These are phyloP conservation scores for Synanthedon formicaeformis DNA, from an alignment of 2,888 invertebrate species.

Conservation along the genomic window DNA sequence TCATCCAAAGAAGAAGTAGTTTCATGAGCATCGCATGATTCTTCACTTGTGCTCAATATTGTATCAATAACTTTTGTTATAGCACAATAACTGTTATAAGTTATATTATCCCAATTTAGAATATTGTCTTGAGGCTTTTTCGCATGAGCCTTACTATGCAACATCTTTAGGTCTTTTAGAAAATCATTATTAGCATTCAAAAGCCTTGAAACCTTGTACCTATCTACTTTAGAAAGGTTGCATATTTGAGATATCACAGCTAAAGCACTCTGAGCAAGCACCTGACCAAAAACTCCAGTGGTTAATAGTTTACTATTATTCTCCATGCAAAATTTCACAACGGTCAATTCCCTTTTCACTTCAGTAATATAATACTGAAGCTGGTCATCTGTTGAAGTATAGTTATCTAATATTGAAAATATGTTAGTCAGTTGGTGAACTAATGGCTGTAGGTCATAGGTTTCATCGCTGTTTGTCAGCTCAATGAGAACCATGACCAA, in stretches of 20 bases:
- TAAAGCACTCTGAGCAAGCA: constrained; percentile 55
- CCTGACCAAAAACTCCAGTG: constrained; percentile 60
- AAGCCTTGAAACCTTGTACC: constrained; percentile 61
- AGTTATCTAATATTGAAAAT: constrained; percentile 60
- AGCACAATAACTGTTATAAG: constrained; percentile 64
- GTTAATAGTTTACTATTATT: constrained; percentile 63
- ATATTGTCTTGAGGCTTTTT: constrained; percentile 18
- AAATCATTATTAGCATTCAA: constrained; percentile 57
- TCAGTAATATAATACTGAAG: constrained; percentile 61
- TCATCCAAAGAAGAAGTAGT: constrained; percentile 54
- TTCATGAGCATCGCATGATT: constrained; percentile 35
- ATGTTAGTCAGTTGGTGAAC: constrained; percentile 58
- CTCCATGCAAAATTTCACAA: constrained; percentile 62
- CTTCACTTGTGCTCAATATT: constrained; percentile 48
- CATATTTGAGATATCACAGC: constrained; percentile 66
- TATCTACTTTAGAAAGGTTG: constrained; percentile 56
- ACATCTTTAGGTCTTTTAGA: constrained; percentile 38
- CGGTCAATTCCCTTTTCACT: constrained; percentile 58
- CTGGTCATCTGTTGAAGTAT: constrained; percentile 49
- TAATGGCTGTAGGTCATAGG: constrained; percentile 52
- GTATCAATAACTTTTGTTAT: constrained; percentile 62
- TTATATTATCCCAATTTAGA: constrained; percentile 56
- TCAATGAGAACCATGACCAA: constrained; percentile 63
- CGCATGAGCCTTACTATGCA: constrained; percentile 28
- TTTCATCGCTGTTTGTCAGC: constrained; percentile 57